phyloP scores from a whole-genome alignment of 2,888 invertebrate genomes.

The Eubasilissa splendida region DNA sequence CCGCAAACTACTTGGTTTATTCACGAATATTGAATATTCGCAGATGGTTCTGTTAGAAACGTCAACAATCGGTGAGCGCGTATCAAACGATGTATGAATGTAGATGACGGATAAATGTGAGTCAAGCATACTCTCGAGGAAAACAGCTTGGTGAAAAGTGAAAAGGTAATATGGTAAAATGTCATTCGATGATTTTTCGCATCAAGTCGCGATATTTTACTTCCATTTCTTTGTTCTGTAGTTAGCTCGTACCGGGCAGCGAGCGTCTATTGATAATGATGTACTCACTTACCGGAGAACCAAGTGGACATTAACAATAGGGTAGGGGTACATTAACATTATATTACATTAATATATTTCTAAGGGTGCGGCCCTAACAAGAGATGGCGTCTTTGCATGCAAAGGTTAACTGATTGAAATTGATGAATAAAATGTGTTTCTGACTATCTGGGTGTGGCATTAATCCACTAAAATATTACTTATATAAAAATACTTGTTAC shows the following conservation, averaged over 20 bases:
- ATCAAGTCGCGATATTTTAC: no score
- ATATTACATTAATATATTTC: constrained; percentile 57
- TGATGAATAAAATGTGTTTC: constrained; percentile 19
- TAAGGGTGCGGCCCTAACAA: constrained; percentile 41
- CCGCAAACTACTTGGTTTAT: no score
- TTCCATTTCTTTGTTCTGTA: not conserved
- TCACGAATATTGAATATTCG: no score
- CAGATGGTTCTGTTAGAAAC: no score
- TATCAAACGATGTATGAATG: no score
- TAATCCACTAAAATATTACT: not conserved
- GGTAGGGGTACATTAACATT: constrained; percentile 57
- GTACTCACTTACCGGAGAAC: constrained; percentile 28
- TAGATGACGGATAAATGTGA: no score
- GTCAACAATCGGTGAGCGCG: no score
- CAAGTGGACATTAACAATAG: constrained; percentile 54
- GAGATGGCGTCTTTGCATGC: constrained; percentile 40
- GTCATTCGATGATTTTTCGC: no score
- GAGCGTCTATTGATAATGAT: constrained; percentile 42
- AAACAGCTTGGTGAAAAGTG: no score
- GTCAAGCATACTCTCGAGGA: no score
- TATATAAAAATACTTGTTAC: no score
- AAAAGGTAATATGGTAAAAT: no score
- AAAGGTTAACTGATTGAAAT: constrained; percentile 25
- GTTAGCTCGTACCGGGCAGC: not conserved
- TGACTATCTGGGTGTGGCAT: not conserved